Base-by-base conservation (phyloP, 1,140 invertebrate genomes). In the Drosophila parabipectinata region DNA sequence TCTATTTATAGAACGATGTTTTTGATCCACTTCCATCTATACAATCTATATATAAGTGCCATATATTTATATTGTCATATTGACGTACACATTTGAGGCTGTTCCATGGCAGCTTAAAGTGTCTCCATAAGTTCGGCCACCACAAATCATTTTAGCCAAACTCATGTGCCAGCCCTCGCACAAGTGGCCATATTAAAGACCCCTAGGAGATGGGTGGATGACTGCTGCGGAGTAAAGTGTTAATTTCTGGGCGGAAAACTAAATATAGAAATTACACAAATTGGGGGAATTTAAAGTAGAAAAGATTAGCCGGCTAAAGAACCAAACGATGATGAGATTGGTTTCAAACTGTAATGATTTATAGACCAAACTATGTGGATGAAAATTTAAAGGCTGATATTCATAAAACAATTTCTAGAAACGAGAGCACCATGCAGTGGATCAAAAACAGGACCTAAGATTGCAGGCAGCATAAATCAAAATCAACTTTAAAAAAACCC, bases 1-100 rank as follows among this genome's bases (percentile, higher is more conserved):
- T 52, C 66, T 85, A 85, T 85, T 68, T 62, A 63, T 85, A 87
- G 81, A 32, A 71, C 44, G 37, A 44, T 32, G 48, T 59, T 37
- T 71, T 51, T 32, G 39, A 74, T 75, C 39, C 56, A 57, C 50
- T 64, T 58, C 41, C 47, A n/a, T 50, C 18, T 24, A 55, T 59
- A 72, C 41, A 18, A 51, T 47, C 48, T 68, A 21, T 44, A 81
- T 50, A 37, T 66, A 30, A 45, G 8, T 21, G 24, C 28, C 30
- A 57, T 28, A 55, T 61, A 57, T 62, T 79, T 44, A 53, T 55
- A 59, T 51, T 67, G 51, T 34, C 56, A 54, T 74, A 62, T 45
- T 78, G 77, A 73, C 75, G 69, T 69, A 52, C 28, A 21, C 63
- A 44, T 47, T 15, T 45, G 61, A 53, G 48, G 44, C 56, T 47